Evolutionary conservation across 2,797 vertebrate genomes (phyloP), one percentile per base, ranked within the genome.

Genomic region (Echiichthys vipera): DNA sequence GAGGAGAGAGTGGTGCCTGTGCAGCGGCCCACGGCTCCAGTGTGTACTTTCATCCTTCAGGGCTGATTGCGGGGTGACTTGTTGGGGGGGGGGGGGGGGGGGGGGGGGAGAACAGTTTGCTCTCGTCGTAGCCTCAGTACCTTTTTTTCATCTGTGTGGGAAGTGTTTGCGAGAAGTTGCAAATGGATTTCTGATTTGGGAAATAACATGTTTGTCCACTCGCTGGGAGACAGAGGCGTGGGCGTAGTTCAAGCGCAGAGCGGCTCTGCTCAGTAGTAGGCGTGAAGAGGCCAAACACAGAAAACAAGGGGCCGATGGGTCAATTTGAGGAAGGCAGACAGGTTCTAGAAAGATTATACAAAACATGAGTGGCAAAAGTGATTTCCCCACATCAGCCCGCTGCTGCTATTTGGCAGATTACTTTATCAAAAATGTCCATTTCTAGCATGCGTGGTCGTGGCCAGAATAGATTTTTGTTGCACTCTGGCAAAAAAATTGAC

Each of bases 121-220:
- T 76, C 71, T 65, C 1, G 32, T 37, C 2, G 22, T 64, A 53
- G 61, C 81, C 79, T 83, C 58, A 34, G 50, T 72, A 53, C 59
- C 65, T 67, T 79, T 22, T 32, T 74, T 58, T 39, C 55, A 68
- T 82, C 64, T 84, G 80, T 80, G 84, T 88, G 78, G 83, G 84
- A 80, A 74, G 87, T 47, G 72, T 70, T 74, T 65, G 71, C 67
- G 42, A 78, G 75, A 88, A 81, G 83, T 83, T 85, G 80, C 77
- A 77, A 70, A 85, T 84, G 77, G 66, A 81, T 89, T 85, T 83
- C 66, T 85, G 80, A 82, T 90, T 89, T 80, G 74, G 85, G 74
- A 85, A 85, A 79, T 74, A 77, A 65, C 76, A 75, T 64, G 85
- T 86, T 82, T 84, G 85, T 89, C 85, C 85, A 71, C 68, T 77